Conservation (phyloP, 1,140 invertebrate genomes). For the Aphelenchoides avenae region DNA sequence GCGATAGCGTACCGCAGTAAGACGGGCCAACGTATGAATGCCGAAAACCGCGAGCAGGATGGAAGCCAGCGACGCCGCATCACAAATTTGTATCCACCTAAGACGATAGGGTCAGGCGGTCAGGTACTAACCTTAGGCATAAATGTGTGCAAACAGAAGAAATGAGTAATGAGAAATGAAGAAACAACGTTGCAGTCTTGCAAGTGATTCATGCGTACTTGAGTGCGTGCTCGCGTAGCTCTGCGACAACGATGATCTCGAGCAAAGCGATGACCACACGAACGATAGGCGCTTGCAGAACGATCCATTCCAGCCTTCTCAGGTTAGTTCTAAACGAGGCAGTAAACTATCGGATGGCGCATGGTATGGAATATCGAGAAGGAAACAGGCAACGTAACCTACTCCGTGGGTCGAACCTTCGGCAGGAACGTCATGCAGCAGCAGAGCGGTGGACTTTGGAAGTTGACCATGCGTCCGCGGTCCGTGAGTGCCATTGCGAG, state of each 20-base stretch:
- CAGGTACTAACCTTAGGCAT: too few species aligned
- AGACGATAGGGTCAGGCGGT: too few species aligned
- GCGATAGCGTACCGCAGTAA: constrained; percentile 27
- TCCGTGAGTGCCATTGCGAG: constrained; percentile 11
- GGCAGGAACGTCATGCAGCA: constrained; percentile 31
- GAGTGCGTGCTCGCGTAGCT: constrained; percentile 19
- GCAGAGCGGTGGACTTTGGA: constrained; percentile 36
- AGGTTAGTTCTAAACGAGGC: constrained; percentile 22
- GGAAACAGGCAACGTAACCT: constrained; percentile 4
- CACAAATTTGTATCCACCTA: constrained; percentile 39
- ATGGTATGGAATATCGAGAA: background rate
- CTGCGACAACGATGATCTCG: constrained; percentile 26
- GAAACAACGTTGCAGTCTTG: too few species aligned
- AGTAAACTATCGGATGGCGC: background rate
- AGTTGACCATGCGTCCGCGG: constrained; percentile 22
- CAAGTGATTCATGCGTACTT: constrained; percentile 8
- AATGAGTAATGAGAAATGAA: constrained; percentile 1
- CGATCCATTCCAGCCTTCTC: constrained; percentile 35
- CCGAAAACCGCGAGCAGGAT: constrained; percentile 38
- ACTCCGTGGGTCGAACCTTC: constrained; percentile 24
- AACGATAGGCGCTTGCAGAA: constrained; percentile 39
- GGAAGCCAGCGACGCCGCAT: constrained; percentile 37
- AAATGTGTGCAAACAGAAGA: constrained; percentile 1
- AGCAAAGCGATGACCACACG: constrained; percentile 32
- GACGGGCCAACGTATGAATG: constrained; percentile 37